Evolutionary conservation across 2,888 invertebrate species (phyloP).

Genomic region (Prosapia bicincta): DNA sequence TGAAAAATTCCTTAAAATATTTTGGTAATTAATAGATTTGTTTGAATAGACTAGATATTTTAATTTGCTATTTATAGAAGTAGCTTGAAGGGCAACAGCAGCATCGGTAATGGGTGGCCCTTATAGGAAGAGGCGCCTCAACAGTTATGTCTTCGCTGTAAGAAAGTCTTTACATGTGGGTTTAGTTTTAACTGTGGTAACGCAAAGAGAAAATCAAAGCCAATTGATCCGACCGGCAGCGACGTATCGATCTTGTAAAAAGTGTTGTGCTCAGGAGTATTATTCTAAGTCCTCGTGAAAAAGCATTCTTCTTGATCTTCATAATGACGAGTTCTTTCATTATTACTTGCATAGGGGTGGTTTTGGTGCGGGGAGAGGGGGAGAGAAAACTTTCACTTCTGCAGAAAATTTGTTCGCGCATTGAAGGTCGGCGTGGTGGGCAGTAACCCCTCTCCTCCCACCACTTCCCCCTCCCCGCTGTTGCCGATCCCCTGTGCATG

Average conservation of each 20-base stretch:
- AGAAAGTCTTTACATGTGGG: too few relatives aligned
- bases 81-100: too few relatives aligned
- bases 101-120: too few relatives aligned
- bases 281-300: constrained; percentile 20
- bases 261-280: neutral
- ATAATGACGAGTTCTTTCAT: constrained; percentile 32
- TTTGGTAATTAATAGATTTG: too few relatives aligned
- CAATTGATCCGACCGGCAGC: too few relatives aligned
- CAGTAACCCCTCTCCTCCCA: constrained; percentile 34
- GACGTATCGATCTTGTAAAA: neutral
- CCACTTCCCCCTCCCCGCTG: constrained; percentile 34
- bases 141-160: too few relatives aligned
- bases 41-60: too few relatives aligned
- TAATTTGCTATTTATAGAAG: too few relatives aligned
- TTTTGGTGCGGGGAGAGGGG: neutral
- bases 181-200: too few relatives aligned
- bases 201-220: too few relatives aligned
- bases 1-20: too few relatives aligned
- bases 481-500: constrained; percentile 9
- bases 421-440: constrained; percentile 27
- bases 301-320: constrained; percentile 30
- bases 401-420: constrained; percentile 33
- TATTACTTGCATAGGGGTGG: constrained; percentile 30
- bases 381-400: constrained; percentile 29
- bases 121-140: too few relatives aligned